Evolutionary conservation across 2,888 invertebrate genomes (phyloP), one percentile per base, ranked within the genome.

Genomic region (Tiliacea citrago): DNA sequence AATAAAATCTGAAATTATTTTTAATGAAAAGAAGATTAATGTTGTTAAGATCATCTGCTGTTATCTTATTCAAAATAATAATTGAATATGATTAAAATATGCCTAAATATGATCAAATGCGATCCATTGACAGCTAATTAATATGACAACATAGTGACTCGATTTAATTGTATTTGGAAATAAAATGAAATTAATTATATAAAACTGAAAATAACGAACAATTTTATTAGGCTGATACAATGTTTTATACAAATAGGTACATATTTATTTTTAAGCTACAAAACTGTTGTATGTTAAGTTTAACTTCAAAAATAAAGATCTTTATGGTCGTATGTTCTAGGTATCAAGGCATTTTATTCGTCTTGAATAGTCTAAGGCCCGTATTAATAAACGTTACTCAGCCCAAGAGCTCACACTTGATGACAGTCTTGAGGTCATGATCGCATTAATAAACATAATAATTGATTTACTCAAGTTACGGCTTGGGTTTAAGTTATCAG

Each of bases 221-320:
- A 62, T 24, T 51, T 10, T 47, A 47, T 29, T 21, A 29, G 4
- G 10, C 9, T 74, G 10, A 53, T 68, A 42, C 9, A 63, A 16
- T 65, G 21, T 61, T 62, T 35, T 39, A 65, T 42, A 12, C 4
- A 49, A 18, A 39, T 16, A 35, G 1, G 7, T 66, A 16, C 13
- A 7, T 29, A 42, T 35, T 39, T 63, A 58, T 47, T 29, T 42
- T 39, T 73, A 77, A 47, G 29, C 16, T 35, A 61, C 53, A 45
- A 53, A 68, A 16, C 49, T 68, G 70, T 77, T 81, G 66, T 77
- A 62, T 60, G 47, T 49, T 67, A 49, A 68, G 12, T 65, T 55
- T 66, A 63, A 47, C 55, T 77, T 21, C n/a, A 63, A 73, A 35
- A 70, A 70, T 60, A 68, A 51, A 66, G 2, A 75, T 62, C 47